Base-by-base conservation (phyloP, 2,888 invertebrate species). In the Chymomyza amoena region DNA sequence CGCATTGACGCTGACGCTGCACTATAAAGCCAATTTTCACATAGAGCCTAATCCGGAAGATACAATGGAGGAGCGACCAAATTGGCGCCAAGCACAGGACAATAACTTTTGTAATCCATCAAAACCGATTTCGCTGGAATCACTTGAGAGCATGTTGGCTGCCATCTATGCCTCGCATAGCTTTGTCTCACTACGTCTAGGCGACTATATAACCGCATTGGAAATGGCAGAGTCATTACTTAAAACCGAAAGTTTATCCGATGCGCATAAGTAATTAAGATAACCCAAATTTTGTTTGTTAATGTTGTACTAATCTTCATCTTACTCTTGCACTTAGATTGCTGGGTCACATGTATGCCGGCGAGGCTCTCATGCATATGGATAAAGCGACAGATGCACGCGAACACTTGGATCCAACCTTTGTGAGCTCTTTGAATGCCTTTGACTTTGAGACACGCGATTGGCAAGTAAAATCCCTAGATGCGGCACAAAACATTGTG, bases 281-380 rank as follows among this genome's bases (percentile, higher is more conserved):
- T 10, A 1, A 25, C 7, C 2, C 10, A 52, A 9, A 36, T 39
- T 5, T 52, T 45, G 6, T 57, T 57, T n/a, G 59, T 54, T 15
- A 9, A 10, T 15, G 18, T 10, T 1, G 7, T 20, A 20, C 0
- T 13, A 4, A 67, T 1, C 13, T 4, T 4, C 20, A 25, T 25
- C 25, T 1, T 25, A 1, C 25, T 45, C 61, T 1, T 18, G 13
- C 7, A 18, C 52, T 32, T 39, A 96, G 96, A 90, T 94, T 97
- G 80, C 93, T 98, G 84, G 97, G 95, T 0, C 96, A 97, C 91
- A 93, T 98, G 83, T 98, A 98, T 91, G 95, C 96, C 64, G 97
- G 97, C 0, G 98, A 98, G 92, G 96, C 97, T 32, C 92, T 97
- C 13, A 95, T 98, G 65, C 94, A 96, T 82, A 92, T 97, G 89